phyloP scores from a whole-genome alignment of 2,888 invertebrate species.

The Melieria picta region DNA sequence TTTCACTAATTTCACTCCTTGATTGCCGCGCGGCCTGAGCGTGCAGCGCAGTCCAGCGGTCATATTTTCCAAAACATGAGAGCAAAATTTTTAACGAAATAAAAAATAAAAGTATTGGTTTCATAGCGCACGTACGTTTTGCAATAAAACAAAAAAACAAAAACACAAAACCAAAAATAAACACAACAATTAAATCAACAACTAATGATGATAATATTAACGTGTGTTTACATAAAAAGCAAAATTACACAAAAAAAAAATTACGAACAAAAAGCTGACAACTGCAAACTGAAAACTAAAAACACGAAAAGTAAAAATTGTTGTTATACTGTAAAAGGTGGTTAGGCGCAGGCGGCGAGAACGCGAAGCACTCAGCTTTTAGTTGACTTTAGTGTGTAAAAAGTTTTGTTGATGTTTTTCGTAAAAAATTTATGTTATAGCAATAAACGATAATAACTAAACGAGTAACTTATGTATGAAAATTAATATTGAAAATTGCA shows the following conservation, averaged over 20 bases:
- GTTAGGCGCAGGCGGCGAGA: conserved; percentile 5
- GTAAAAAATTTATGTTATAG: conserved; percentile 56
- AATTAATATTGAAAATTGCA: conserved; percentile 25
- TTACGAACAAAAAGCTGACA: conserved; percentile 35
- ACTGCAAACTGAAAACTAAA: conserved; percentile 28
- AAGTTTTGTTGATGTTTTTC: conserved; percentile 58
- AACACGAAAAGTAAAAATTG: background rate
- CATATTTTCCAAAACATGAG: conserved; percentile 27
- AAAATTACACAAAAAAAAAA: conserved; percentile 34
- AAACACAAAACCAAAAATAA: conserved; percentile 32
- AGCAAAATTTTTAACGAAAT: conserved; percentile 38
- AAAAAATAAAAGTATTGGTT: conserved; percentile 65
- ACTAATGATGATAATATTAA: conserved; percentile 26
- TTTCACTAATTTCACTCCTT: conserved; percentile 25
- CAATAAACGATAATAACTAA: conserved; percentile 45
- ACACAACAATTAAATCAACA: conserved; percentile 22
- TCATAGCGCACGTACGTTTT: conserved; percentile 67
- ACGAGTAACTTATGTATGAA: conserved; percentile 23
- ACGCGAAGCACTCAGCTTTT: conserved; percentile 48
- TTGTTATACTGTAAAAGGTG: conserved; percentile 27
- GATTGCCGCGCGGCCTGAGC: background rate
- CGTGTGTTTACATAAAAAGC: conserved; percentile 39
- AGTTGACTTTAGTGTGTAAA: conserved; percentile 40
- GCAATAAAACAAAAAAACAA: conserved; percentile 49
- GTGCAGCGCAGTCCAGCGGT: conserved; percentile 5